Percentiles rank a stretch among this genome's conserved stretches.
phyloP scores from a whole-genome alignment of 1,140 invertebrate genomes.

The Dufourea novaeangliae region DNA sequence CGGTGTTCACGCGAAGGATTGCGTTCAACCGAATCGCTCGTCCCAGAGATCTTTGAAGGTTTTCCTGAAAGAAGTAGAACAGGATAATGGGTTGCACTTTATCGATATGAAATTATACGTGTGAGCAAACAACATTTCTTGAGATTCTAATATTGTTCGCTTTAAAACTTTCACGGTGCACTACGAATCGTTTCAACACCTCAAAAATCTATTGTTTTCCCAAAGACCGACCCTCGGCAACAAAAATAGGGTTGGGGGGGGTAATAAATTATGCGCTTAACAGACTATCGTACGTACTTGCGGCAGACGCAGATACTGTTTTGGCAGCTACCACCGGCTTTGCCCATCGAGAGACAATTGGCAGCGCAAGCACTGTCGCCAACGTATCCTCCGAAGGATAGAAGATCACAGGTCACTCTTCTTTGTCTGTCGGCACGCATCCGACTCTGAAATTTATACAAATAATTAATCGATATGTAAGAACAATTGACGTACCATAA shows the following conservation, averaged over 20 bases:
- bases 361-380: slow-evolving; percentile 69
- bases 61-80: slow-evolving; percentile 13
- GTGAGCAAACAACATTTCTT: too few relatives aligned
- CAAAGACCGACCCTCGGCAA: too few relatives aligned
- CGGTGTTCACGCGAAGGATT: background rate
- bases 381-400: slow-evolving; percentile 58
- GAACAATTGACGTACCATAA: too few relatives aligned
- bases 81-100: background rate
- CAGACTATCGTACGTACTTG: too few relatives aligned
- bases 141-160: too few relatives aligned
- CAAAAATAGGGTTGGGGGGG: too few relatives aligned
- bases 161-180: too few relatives aligned
- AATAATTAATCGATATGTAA: too few relatives aligned
- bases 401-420: slow-evolving; percentile 71
- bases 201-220: too few relatives aligned
- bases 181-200: too few relatives aligned
- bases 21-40: slow-evolving; percentile 44
- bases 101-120: background rate
- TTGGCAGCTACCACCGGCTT: slow-evolving; percentile 63
- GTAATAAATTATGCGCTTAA: too few relatives aligned
- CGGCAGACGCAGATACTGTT: slow-evolving; percentile 60
- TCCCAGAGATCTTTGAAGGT: slow-evolving; percentile 48
- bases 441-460: slow-evolving; percentile 28
- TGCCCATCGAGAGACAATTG: slow-evolving; percentile 68
- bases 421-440: slow-evolving; percentile 54